phyloP scores from a whole-genome alignment of 2,797 vertebrate genomes.

The Sebastes hopkinsi region DNA sequence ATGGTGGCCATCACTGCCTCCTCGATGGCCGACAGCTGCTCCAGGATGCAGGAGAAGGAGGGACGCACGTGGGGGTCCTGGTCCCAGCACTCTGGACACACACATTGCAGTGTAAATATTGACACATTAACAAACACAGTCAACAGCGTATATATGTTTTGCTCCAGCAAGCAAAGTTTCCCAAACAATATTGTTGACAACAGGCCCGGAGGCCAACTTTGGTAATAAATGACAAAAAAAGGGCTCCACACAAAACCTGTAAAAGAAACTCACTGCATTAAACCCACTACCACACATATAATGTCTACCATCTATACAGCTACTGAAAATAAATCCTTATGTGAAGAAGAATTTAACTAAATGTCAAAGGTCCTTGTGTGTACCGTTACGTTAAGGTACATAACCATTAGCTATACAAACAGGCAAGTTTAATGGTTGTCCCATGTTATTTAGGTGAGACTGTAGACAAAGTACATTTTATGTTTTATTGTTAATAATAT shows the following conservation, averaged over 20 bases:
- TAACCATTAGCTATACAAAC: background rate
- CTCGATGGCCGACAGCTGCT: conserved; percentile 94
- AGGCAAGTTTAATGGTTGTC: background rate
- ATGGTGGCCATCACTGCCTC: conserved; percentile 93
- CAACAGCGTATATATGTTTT: background rate
- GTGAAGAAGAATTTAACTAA: background rate
- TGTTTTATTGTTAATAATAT: background rate
- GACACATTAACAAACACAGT: background rate
- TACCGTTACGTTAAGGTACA: background rate
- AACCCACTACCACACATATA: background rate
- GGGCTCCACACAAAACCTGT: too few relatives aligned
- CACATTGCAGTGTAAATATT: background rate
- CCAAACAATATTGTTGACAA: background rate
- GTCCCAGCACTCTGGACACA: conserved; percentile 92
- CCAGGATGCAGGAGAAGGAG: conserved; percentile 93
- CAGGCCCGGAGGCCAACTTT: background rate
- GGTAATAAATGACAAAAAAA: background rate
- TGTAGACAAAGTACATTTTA: background rate
- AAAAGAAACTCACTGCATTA: background rate
- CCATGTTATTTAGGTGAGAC: background rate
- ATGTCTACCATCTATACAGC: too few relatives aligned
- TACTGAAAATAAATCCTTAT: too few relatives aligned
- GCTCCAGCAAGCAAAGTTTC: background rate
- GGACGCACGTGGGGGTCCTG: conserved; percentile 95
- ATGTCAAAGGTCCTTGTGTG: too few relatives aligned